Base-by-base conservation (phyloP, 2,888 invertebrate species). In the Cerceris ruficornis region DNA sequence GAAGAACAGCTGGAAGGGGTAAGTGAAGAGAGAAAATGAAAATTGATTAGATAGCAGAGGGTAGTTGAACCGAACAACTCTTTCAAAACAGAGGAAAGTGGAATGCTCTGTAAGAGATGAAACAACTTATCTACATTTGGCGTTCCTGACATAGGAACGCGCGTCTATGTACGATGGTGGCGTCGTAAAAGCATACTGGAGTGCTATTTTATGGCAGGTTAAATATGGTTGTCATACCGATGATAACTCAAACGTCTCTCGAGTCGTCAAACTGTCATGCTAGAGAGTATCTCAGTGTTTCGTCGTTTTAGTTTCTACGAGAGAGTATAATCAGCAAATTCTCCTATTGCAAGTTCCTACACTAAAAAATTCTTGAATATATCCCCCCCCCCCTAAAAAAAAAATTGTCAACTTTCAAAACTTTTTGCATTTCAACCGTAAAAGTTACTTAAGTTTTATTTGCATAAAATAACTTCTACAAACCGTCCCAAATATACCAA, bases 181-280 rank as follows among this genome's bases (percentile, higher is more conserved):
- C 67, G 46, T 80, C 80, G 80, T 86, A 82, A 86, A 81, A 83
- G 79, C 72, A 72, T 66, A 66, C 60, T 64, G 43, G 78, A 85
- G 85, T 83, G 83, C 83, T 82, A 81, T 81, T 86, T 86, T 85
- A 85, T 74, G 81, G 74, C 73, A 69, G 81, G 75, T 82, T 80
- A 76, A 86, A 77, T 83, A 84, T 69, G 82, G 71, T 82, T 81
- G 86, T 83, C 85, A 75, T 78, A 66, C 72, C 7, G 67, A 74
- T 75, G 85, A 86, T 85, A 85, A 85, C 73, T 86, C 88, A 84
- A 87, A 82, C 86, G 80, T 85, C 85, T 78, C 72, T 74, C 80
- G 28, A 75, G 83, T 88, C 85, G 83, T 88, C 85, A 84, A 88
- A 72, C 81, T 83, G 87, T 88, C 87, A 83, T 62, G 76, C 75